A percentile compares a stretch with the other conserved stretches of the same genome.
Evolutionary conservation across 2,888 invertebrate genomes (phyloP).

Genomic region (Apamea epomidion): DNA sequence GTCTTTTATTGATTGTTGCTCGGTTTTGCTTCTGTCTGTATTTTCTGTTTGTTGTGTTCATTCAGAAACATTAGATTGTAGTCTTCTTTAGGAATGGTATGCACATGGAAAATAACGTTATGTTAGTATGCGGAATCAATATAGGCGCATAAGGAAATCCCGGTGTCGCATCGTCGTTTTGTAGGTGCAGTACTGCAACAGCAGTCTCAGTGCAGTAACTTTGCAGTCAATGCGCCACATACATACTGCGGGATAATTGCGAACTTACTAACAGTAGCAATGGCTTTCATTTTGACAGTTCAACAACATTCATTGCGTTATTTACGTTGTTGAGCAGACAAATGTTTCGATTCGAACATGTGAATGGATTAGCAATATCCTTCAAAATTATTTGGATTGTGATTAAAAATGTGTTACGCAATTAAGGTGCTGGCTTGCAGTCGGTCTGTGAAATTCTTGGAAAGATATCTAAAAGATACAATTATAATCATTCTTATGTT

Average conservation of each 20-base stretch:
- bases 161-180: not conserved
- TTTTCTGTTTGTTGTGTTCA: not conserved
- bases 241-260: not conserved
- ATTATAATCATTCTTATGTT: not conserved
- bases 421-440: not conserved
- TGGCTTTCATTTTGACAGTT: not conserved
- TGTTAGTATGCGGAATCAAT: not conserved
- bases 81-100: not conserved
- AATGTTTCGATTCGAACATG: no score
- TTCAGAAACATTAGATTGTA: not conserved
- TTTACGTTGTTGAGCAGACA: no score
- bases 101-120: not conserved
- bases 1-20: conserved; percentile 13
- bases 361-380: no score
- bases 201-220: conserved; percentile 18
- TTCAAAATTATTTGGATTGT: no score
- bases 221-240: conserved; percentile 14
- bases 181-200: not conserved
- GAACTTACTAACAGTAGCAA: not conserved
- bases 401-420: no score
- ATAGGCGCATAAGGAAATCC: not conserved
- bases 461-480: not conserved
- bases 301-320: no score
- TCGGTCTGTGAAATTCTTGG: not conserved
- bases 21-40: not conserved